A percentile compares a stretch with the other conserved stretches of the same genome.
phyloP scores from a whole-genome alignment of 2,888 invertebrate species.

The Acanthacorydalis orientalis region DNA sequence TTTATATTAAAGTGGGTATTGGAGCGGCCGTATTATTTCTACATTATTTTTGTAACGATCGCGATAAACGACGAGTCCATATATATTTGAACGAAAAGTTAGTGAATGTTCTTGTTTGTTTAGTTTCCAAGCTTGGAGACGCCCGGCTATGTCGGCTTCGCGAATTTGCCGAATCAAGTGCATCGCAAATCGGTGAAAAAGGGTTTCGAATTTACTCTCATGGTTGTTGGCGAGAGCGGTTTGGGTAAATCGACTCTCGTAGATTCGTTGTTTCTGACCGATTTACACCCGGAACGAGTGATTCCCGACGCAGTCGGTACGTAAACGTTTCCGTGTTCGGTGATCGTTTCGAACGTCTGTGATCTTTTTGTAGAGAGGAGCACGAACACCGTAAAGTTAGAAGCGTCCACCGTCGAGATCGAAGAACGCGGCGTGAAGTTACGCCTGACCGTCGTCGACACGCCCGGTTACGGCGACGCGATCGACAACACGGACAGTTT shows the following conservation, averaged over 20 bases:
- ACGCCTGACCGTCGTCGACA: slow-evolving; percentile 85
- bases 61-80: no score
- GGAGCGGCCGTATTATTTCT: no score
- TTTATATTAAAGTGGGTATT: background rate
- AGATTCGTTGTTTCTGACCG: slow-evolving; percentile 86
- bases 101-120: no score
- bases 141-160: slow-evolving; percentile 83
- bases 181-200: slow-evolving; percentile 95
- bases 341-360: background rate
- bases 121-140: slow-evolving; percentile 75
- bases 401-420: slow-evolving; percentile 91
- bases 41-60: no score
- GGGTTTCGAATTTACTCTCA: slow-evolving; percentile 92
- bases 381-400: slow-evolving; percentile 82
- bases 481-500: slow-evolving; percentile 90
- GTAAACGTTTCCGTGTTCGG: slow-evolving; percentile 9
- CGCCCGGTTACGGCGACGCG: slow-evolving; percentile 91
- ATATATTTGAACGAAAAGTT: no score
- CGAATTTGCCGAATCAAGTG: slow-evolving; percentile 91
- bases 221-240: slow-evolving; percentile 86
- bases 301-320: slow-evolving; percentile 77
- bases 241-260: slow-evolving; percentile 92
- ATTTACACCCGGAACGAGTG: slow-evolving; percentile 84
- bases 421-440: slow-evolving; percentile 91
- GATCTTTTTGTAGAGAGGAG: slow-evolving; percentile 51